Percentiles rank a stretch among this genome's conserved stretches.
Evolutionary conservation across 2,888 invertebrate species (phyloP).

Genomic region (Hydropsyche betteni): DNA sequence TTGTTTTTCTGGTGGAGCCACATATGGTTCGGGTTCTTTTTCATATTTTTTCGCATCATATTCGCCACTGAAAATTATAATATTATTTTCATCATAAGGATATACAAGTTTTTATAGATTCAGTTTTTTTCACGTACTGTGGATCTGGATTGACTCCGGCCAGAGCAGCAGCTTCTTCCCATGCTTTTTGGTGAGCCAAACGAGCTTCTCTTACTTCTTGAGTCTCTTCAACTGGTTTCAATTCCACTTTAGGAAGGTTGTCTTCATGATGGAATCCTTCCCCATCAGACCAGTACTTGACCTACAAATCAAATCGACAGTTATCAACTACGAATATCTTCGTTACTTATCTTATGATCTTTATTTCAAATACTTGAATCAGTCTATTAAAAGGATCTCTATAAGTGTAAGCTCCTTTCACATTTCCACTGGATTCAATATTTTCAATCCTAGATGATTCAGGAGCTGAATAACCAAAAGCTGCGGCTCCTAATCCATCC

Average conservation of each 20-base stretch:
- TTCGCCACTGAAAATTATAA: slow-evolving; percentile 43
- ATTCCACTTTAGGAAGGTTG: slow-evolving; percentile 72
- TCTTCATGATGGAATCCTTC: slow-evolving; percentile 83
- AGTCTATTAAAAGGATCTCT: slow-evolving; percentile 68
- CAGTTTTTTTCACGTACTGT: slow-evolving; percentile 50
- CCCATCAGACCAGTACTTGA: slow-evolving; percentile 78
- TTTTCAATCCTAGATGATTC: slow-evolving; percentile 79
- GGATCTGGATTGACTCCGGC: slow-evolving; percentile 61
- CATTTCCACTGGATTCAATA: slow-evolving; percentile 72
- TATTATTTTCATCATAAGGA: not conserved
- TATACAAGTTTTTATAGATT: slow-evolving; percentile 14
- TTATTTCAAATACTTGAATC: slow-evolving; percentile 63
- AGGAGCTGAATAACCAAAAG: slow-evolving; percentile 77
- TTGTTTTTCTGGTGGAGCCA: slow-evolving; percentile 54
- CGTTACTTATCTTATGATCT: not conserved
- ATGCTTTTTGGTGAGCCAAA: slow-evolving; percentile 73
- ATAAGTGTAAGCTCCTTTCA: slow-evolving; percentile 78
- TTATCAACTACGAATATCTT: not conserved
- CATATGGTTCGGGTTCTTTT: slow-evolving; percentile 30
- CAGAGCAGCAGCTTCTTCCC: slow-evolving; percentile 72
- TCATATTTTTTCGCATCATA: slow-evolving; percentile 46
- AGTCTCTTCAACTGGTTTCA: slow-evolving; percentile 72
- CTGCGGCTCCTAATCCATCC: slow-evolving; percentile 74
- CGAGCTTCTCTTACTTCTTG: slow-evolving; percentile 76
- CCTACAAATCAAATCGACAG: slow-evolving; percentile 57